Evolutionary conservation across 2,888 invertebrate genomes (phyloP), one percentile per base, ranked within the genome.

Genomic region (Limnephilus auricula): DNA sequence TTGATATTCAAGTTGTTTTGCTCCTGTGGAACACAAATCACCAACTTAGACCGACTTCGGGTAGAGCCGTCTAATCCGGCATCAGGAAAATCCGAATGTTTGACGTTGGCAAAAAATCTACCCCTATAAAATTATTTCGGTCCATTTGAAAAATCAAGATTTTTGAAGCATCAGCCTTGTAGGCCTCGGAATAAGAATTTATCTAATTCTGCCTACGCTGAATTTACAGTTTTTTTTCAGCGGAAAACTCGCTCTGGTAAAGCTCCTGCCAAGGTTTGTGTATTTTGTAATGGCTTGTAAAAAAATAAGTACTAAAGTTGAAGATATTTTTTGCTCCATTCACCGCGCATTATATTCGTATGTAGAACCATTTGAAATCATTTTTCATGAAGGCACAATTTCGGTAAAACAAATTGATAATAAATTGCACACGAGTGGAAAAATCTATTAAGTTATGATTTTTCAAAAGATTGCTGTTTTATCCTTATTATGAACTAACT

Each of bases 41-140:
- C 50, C 65, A 89, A 89, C 79, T 79, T 87, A 65, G 87, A 31
- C 87, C 87, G 4, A 45, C 45, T 45, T 15, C 78, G 13, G 31
- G 32, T 30, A 9, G 32, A 78, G 79, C 85, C n/a, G 50, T 45
- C 50, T 90, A 90, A 90, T 90, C 90, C 84, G n/a, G 78, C 65
- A 78, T 84, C 83, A 65, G 45, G 45, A 30, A n/a, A 37, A 82
- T 82, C 87, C 34, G 83, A 92, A 90, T 79, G 85, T 79, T 80
- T 89, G 86, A 80, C 80, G 90, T 86, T 78, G 79, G 90, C 91
- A 89, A 90, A 90, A 92, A 90, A 88, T 82, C 79, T 85, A 32
- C 90, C 90, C 91, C 90, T 82, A 92, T 80, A 83, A 92, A 92
- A 92, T 92, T 92, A 92, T 92, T 92, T 90, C 92, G 89, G 88